Conservation (phyloP, 2,113 vertebrate species). For the Oreamnos americanus region DNA sequence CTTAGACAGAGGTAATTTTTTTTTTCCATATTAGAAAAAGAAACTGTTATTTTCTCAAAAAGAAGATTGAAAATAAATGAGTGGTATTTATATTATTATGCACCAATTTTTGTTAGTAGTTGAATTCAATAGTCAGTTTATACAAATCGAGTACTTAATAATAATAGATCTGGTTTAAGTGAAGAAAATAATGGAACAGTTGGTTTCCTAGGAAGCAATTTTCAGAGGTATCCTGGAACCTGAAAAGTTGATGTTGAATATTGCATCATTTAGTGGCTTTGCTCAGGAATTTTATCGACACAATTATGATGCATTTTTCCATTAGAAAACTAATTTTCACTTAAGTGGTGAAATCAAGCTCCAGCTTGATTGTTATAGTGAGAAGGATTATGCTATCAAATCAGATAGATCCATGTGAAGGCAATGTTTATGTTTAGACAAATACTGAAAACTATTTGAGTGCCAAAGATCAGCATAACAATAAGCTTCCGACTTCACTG, state of each 20-base stretch:
- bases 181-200: background rate
- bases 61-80: constrained; percentile 19
- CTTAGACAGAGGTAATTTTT: background rate
- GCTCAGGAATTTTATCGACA: constrained; percentile 42
- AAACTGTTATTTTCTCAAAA: constrained; percentile 24
- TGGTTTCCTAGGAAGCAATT: background rate
- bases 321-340: constrained; percentile 64
- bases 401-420: constrained; percentile 21
- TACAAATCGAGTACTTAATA: constrained; percentile 22
- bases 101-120: background rate
- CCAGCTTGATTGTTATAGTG: constrained; percentile 52
- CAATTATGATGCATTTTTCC: constrained; percentile 62
- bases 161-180: background rate
- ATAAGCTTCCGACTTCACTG: constrained; percentile 1
- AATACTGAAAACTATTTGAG: constrained; percentile 37
- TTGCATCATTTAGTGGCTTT: constrained; percentile 41
- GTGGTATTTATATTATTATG: background rate
- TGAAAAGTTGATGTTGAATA: background rate
- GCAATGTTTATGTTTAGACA: constrained; percentile 11
- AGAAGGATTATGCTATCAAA: constrained; percentile 33
- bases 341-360: constrained; percentile 63
- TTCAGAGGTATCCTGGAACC: background rate
- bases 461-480: constrained; percentile 21
- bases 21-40: background rate
- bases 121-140: background rate